phyloP scores from a whole-genome alignment of 2,797 vertebrate species.

The Sebastes dallii region DNA sequence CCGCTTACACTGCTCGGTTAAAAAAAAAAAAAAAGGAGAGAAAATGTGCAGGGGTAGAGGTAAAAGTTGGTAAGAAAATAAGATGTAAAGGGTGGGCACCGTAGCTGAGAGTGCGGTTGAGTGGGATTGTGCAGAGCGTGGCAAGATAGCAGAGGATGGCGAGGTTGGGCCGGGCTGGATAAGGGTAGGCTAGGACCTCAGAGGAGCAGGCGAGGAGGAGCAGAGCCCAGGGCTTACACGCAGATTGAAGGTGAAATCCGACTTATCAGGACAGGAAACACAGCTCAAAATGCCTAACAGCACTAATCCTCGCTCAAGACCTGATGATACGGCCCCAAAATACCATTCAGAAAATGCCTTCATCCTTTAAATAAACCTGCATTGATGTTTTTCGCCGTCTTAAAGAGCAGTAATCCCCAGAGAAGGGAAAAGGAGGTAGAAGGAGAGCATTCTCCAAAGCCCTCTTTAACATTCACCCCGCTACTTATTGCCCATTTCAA shows the following conservation, averaged over 20 bases:
- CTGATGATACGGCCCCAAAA: constrained; percentile 80
- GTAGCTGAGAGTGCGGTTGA: constrained; percentile 8
- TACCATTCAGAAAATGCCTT: constrained; percentile 83
- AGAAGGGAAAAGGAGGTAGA: constrained; percentile 65
- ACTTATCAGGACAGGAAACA: constrained; percentile 83
- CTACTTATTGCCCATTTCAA: constrained; percentile 78
- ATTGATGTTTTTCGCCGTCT: constrained; percentile 81
- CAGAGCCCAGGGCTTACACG: constrained; percentile 80
- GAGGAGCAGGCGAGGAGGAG: constrained; percentile 78
- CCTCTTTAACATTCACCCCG: constrained; percentile 80
- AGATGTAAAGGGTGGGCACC: constrained; percentile 28
- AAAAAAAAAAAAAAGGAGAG: constrained; percentile 17
- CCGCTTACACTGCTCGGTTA: constrained; percentile 40
- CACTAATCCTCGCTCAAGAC: constrained; percentile 82
- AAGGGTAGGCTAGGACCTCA: constrained; percentile 71
- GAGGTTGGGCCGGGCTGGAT: constrained; percentile 65
- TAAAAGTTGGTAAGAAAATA: constrained; percentile 42
- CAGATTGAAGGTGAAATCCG: constrained; percentile 82
- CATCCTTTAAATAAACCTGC: constrained; percentile 83
- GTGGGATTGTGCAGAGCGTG: constrained; percentile 31
- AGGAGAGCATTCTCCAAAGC: constrained; percentile 75
- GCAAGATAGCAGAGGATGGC: constrained; percentile 54
- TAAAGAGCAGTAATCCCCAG: constrained; percentile 80
- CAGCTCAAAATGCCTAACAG: constrained; percentile 81
- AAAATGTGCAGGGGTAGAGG: constrained; percentile 25